Evolutionary conservation across 2,113 vertebrate genomes (phyloP).

Genomic region (Verasper variegatus): DNA sequence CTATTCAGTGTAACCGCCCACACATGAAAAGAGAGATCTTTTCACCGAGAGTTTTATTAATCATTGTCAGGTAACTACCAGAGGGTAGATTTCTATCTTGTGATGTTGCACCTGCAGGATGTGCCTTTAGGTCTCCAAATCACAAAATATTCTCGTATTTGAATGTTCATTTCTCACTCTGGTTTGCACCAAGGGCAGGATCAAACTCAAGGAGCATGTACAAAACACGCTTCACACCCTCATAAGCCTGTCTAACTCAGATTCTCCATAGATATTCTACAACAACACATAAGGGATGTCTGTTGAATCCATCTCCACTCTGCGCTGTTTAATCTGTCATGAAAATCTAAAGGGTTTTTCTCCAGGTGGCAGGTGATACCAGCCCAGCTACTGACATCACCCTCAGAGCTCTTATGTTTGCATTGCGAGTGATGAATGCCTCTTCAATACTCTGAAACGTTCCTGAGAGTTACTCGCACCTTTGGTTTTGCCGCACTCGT

Average conservation of each 20-base stretch:
- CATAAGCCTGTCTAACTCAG: constrained; percentile 75
- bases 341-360: constrained; percentile 73
- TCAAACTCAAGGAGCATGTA: constrained; percentile 50
- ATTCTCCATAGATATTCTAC: constrained; percentile 71
- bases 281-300: constrained; percentile 77
- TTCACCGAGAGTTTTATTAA: constrained; percentile 45
- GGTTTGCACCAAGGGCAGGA: constrained; percentile 35
- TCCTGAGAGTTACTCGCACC: constrained; percentile 54
- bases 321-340: constrained; percentile 68
- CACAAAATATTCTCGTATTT: constrained; percentile 17
- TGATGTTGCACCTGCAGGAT: constrained; percentile 61
- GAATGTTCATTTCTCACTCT: constrained; percentile 26
- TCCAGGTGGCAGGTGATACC: constrained; percentile 79
- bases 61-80: constrained; percentile 54
- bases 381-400: constrained; percentile 64
- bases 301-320: constrained; percentile 73
- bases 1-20: constrained; percentile 35
- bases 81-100: constrained; percentile 43
- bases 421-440: constrained; percentile 63
- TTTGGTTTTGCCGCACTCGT: constrained; percentile 40
- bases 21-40: constrained; percentile 39
- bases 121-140: constrained; percentile 21
- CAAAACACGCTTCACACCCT: constrained; percentile 67
- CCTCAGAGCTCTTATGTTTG: constrained; percentile 51
- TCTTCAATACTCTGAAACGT: constrained; percentile 47